Percentiles rank a stretch among this genome's conserved stretches.
These are phyloP conservation scores for Notothenia rossii DNA, from an alignment of 2,113 vertebrate genomes.

Conservation along the genomic window DNA sequence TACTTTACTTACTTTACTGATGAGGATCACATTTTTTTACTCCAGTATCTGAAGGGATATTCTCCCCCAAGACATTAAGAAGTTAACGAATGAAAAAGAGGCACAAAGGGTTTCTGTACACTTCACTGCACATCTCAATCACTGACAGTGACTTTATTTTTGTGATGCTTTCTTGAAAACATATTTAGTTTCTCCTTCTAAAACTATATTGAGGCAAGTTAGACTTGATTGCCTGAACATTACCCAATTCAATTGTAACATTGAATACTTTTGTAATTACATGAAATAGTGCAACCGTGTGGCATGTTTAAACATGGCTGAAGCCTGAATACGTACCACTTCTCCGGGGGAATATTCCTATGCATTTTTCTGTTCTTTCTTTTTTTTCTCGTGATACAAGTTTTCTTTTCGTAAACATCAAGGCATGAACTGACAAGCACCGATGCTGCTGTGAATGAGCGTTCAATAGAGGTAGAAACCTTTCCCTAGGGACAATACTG, in stretches of 20 bases:
- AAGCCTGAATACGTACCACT: constrained; percentile 54
- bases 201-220: neutral
- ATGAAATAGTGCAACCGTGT: constrained; percentile 54
- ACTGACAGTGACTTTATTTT: neutral
- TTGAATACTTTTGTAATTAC: constrained; percentile 54
- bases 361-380: constrained; percentile 51
- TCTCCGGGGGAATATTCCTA: constrained; percentile 57
- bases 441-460: constrained; percentile 8
- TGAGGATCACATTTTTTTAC: neutral
- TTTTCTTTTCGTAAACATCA: constrained; percentile 53
- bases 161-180: neutral
- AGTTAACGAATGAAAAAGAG: neutral
- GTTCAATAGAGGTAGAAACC: constrained; percentile 6
- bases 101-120: neutral
- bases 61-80: neutral
- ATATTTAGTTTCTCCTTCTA: neutral
- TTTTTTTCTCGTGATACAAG: constrained; percentile 51
- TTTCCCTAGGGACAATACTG: constrained; percentile 8
- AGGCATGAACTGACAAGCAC: constrained; percentile 69
- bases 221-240: constrained; percentile 21
- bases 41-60: constrained; percentile 3
- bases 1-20: too few species aligned
- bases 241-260: constrained; percentile 14
- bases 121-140: neutral
- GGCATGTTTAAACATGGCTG: constrained; percentile 75